A percentile compares a stretch with the other conserved stretches of the same genome.
phyloP scores from a whole-genome alignment of 2,888 invertebrate species.

The Vannuccia rotundouncinata region DNA sequence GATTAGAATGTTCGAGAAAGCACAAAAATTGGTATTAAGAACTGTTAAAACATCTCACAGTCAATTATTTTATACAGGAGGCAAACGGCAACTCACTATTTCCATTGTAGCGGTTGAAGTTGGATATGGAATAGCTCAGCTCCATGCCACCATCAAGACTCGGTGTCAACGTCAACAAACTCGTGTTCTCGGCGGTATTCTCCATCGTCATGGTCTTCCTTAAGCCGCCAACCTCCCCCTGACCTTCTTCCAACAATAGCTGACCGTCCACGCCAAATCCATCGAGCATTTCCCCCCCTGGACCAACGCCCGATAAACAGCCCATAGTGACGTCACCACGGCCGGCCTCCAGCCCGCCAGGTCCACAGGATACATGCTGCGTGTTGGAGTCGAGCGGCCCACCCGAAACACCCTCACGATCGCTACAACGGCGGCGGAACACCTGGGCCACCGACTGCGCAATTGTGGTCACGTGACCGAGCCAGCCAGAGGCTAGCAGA shows the following conservation, averaged over 20 bases:
- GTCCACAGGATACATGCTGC: not conserved
- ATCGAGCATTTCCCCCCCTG: not conserved
- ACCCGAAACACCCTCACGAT: not conserved
- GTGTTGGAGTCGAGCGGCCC: not conserved
- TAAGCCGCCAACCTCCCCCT: not conserved
- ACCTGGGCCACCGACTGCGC: slow-evolving; percentile 5
- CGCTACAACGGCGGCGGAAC: not conserved
- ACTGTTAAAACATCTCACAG: too few species aligned
- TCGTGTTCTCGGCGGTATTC: slow-evolving; percentile 1
- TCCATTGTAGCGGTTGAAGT: not conserved
- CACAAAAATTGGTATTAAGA: too few species aligned
- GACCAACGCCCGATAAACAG: not conserved
- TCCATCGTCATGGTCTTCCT: not conserved
- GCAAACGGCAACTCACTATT: slow-evolving; percentile 14
- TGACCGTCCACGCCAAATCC: not conserved
- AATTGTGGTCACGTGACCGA: not conserved
- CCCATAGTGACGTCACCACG: not conserved
- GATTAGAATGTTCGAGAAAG: too few species aligned
- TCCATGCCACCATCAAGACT: slow-evolving; percentile 2
- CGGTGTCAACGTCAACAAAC: not conserved
- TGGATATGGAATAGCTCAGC: slow-evolving; percentile 6
- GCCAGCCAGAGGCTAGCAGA: not conserved
- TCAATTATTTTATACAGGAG: too few species aligned
- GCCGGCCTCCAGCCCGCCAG: not conserved
- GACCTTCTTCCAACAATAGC: not conserved